Percentiles rank a stretch among this genome's conserved stretches.
Conservation (phyloP, 2,888 invertebrate genomes). For the Volucella zonaria region DNA sequence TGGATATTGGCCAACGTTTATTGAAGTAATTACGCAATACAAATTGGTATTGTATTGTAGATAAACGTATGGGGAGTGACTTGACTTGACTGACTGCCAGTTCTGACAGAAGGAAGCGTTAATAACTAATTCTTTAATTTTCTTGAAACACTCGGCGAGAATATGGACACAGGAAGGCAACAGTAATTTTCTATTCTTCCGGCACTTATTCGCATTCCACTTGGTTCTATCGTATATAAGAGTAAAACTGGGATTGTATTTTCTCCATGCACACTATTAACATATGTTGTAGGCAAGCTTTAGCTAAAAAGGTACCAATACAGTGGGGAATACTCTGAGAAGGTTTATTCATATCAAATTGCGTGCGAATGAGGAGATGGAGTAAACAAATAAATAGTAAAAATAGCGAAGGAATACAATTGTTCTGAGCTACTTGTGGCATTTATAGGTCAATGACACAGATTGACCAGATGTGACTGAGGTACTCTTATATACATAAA, state of each 20-base stretch:
- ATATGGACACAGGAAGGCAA: slow-evolving; percentile 11
- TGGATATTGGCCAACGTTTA: slow-evolving; percentile 71
- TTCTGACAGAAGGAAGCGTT: slow-evolving; percentile 36
- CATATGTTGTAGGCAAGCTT: neutral
- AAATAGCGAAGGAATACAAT: slow-evolving; percentile 33
- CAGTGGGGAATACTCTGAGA: slow-evolving; percentile 32
- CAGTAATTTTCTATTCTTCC: slow-evolving; percentile 52
- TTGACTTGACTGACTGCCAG: slow-evolving; percentile 30
- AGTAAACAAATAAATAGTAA: slow-evolving; percentile 36
- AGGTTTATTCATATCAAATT: slow-evolving; percentile 51
- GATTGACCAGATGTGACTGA: slow-evolving; percentile 48
- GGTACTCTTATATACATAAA: too few species aligned
- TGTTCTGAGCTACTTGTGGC: slow-evolving; percentile 53
- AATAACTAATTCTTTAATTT: slow-evolving; percentile 31
- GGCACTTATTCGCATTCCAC: slow-evolving; percentile 42
- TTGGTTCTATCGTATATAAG: slow-evolving; percentile 22
- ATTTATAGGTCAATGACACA: slow-evolving; percentile 65
- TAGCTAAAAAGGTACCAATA: neutral
- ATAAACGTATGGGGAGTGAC: slow-evolving; percentile 25
- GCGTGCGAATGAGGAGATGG: slow-evolving; percentile 55
- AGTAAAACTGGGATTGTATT: slow-evolving; percentile 2
- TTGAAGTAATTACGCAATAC: slow-evolving; percentile 69
- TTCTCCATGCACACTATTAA: neutral
- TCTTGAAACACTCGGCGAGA: neutral
- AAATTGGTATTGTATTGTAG: slow-evolving; percentile 3